phyloP scores from a whole-genome alignment of 2,113 vertebrate genomes.

The Phrynosoma blainvillii region DNA sequence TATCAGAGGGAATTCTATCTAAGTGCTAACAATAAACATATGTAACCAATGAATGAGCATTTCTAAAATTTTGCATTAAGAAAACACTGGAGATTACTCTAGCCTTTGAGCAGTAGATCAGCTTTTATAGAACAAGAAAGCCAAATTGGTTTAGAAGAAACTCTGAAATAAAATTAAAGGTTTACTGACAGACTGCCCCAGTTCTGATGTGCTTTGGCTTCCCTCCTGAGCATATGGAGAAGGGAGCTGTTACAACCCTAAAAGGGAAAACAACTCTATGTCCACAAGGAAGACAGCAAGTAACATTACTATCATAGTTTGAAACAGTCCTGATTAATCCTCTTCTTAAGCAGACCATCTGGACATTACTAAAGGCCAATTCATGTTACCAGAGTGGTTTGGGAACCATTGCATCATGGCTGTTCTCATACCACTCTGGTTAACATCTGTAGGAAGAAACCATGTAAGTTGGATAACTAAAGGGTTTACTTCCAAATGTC shows the following conservation, averaged over 20 bases:
- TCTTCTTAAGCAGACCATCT: constrained; percentile 11
- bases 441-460: not conserved
- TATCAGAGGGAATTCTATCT: not conserved
- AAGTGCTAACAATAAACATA: not conserved
- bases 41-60: constrained; percentile 2
- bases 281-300: not conserved
- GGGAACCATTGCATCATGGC: not conserved
- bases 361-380: constrained; percentile 3
- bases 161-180: constrained; percentile 62
- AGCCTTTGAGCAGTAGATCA: constrained; percentile 57
- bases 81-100: constrained; percentile 34
- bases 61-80: constrained; percentile 32
- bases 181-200: constrained; percentile 57
- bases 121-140: constrained; percentile 50
- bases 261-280: not conserved
- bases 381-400: not conserved
- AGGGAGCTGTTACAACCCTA: constrained; percentile 21
- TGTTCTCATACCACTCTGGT: constrained; percentile 7
- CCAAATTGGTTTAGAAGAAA: constrained; percentile 12
- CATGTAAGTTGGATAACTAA: not conserved
- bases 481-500: not conserved
- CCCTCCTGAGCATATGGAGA: constrained; percentile 52
- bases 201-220: constrained; percentile 59
- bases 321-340: not conserved
- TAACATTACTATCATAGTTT: not conserved